phyloP scores from a whole-genome alignment of 2,797 vertebrate genomes.

The Sebastes kiyomatsui region DNA sequence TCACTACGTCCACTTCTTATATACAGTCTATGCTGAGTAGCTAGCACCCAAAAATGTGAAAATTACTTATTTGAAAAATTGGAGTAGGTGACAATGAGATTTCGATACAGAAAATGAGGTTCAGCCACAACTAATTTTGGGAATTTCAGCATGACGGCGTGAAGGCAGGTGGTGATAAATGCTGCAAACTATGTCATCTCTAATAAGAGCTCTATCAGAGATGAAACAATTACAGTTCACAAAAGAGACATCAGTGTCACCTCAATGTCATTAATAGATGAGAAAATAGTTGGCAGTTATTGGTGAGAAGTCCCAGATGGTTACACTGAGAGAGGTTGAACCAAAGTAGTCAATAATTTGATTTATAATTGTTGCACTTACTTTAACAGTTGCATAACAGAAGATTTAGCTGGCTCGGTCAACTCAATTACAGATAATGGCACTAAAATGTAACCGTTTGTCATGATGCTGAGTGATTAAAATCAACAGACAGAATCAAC shows the following conservation, averaged over 20 bases:
- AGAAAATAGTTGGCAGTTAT: not conserved
- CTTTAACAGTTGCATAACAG: not conserved
- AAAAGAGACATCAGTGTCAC: not conserved
- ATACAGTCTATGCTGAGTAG: too few species aligned
- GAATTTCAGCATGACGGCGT: not conserved
- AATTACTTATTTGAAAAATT: not conserved
- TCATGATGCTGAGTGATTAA: not conserved
- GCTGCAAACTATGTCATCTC: not conserved
- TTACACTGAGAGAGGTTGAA: not conserved
- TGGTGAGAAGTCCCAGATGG: not conserved
- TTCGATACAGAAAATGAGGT: not conserved
- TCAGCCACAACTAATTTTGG: not conserved
- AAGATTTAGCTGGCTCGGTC: not conserved
- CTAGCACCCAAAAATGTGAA: too few species aligned
- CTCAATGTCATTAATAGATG: not conserved
- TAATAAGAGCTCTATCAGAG: not conserved
- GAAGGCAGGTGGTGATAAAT: not conserved
- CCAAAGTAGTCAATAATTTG: not conserved
- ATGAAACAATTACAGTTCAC: not conserved
- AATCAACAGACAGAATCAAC: not conserved
- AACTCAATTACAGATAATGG: not conserved
- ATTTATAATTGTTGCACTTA: not conserved
- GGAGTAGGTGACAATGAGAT: not conserved
- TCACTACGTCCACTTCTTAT: too few species aligned
- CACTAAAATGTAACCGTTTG: not conserved